These are phyloP conservation scores for Clusia tigrina DNA, from an alignment of 2,888 invertebrate genomes.

Conservation along the genomic window DNA sequence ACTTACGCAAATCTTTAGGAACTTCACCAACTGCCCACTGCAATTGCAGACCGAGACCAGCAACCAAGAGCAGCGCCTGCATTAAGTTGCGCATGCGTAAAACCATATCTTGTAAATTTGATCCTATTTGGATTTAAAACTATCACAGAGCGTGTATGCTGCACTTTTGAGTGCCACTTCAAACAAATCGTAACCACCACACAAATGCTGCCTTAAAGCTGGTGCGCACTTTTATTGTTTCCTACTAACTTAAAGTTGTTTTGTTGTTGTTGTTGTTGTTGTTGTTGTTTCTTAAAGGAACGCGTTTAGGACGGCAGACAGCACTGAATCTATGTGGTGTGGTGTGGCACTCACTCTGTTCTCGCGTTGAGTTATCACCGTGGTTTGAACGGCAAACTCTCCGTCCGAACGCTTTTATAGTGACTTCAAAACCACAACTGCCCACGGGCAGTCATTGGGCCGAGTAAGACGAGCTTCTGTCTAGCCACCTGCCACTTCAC, in stretches of 20 bases:
- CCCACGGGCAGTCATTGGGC: neutral
- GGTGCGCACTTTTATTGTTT: neutral
- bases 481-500: too few relatives aligned
- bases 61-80: constrained; percentile 4
- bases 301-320: neutral
- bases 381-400: constrained; percentile 40
- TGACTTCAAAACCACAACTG: neutral
- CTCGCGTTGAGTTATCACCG: constrained; percentile 39
- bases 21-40: constrained; percentile 39
- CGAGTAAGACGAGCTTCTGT: neutral
- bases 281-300: constrained; percentile 7
- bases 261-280: constrained; percentile 10
- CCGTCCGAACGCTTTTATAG: neutral
- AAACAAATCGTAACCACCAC: neutral
- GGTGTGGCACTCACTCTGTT: constrained; percentile 34
- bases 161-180: neutral
- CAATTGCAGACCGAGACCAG: constrained; percentile 30
- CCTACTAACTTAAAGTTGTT: constrained; percentile 1
- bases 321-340: neutral
- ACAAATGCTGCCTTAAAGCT: neutral
- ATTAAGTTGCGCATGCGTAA: constrained; percentile 30
- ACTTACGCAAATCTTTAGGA: constrained; percentile 61
- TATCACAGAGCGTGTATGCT: neutral
- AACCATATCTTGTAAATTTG: constrained; percentile 15
- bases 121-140: neutral